These are phyloP conservation scores for Phylloscopus trochilus DNA, from an alignment of 2,113 vertebrate genomes.

Conservation along the genomic window DNA sequence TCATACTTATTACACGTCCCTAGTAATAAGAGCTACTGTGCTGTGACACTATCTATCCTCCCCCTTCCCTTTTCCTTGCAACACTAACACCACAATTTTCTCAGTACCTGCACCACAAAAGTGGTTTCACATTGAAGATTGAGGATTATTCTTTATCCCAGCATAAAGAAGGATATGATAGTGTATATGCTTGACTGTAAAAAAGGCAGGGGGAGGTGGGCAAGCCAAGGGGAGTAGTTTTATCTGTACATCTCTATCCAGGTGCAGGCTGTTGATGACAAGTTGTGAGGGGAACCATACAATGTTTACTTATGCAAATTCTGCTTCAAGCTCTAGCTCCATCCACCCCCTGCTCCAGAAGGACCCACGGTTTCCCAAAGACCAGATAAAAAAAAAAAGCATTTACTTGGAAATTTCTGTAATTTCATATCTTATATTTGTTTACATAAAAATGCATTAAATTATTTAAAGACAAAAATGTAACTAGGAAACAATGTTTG, in stretches of 20 bases:
- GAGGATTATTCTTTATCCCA: background rate
- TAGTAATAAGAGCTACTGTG: background rate
- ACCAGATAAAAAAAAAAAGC: background rate
- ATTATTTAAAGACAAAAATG: background rate
- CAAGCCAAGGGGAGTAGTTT: background rate
- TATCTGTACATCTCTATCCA: background rate
- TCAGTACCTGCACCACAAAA: background rate
- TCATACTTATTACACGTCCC: background rate
- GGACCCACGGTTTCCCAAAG: background rate
- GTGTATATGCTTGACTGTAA: background rate
- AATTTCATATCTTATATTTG: background rate
- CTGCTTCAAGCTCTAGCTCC: background rate
- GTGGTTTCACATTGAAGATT: background rate
- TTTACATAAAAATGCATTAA: background rate
- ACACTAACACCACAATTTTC: background rate
- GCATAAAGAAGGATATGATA: background rate
- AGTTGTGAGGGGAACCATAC: background rate
- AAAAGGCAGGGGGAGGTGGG: background rate
- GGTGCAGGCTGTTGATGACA: background rate
- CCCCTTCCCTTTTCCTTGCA: background rate
- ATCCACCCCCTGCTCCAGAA: background rate
- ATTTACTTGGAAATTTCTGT: background rate
- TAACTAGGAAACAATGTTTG: background rate
- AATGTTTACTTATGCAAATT: background rate
- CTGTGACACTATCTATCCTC: background rate